phyloP scores from a whole-genome alignment of 2,797 vertebrate genomes.

The Melanogrammus aeglefinus region DNA sequence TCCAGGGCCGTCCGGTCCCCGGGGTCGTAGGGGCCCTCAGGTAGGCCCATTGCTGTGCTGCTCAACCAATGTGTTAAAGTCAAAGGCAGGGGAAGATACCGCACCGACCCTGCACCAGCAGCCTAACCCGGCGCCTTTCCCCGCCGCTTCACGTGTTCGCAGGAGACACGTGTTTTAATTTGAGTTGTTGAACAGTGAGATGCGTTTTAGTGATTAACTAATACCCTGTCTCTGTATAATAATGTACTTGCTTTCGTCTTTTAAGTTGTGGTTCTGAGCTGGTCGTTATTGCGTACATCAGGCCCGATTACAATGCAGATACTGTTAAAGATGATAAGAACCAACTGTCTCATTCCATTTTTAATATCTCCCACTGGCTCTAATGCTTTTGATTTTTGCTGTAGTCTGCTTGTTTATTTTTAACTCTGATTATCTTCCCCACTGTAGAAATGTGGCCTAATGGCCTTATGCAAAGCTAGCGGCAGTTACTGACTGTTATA shows the following conservation, averaged over 20 bases:
- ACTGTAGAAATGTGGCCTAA: neutral
- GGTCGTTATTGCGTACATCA: neutral
- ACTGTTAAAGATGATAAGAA: neutral
- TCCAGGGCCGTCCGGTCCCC: conserved; percentile 69
- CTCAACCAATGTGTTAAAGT: neutral
- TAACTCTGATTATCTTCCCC: neutral
- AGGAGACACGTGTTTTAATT: neutral
- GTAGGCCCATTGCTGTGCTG: conserved; percentile 47
- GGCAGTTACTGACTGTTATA: neutral
- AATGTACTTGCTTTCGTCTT: neutral
- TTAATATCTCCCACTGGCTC: neutral
- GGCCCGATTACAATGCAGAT: neutral
- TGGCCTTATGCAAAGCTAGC: neutral
- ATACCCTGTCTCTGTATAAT: no score
- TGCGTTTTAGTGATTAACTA: no score
- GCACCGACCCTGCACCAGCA: no score
- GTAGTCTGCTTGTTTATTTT: neutral
- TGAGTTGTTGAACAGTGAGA: no score
- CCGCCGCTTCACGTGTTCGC: neutral
- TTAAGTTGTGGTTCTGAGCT: no score
- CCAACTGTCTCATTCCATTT: neutral
- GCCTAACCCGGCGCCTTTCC: no score
- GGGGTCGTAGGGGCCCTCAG: conserved; percentile 71
- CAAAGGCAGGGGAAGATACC: no score
- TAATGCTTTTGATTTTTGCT: neutral